Evolutionary conservation across 2,888 invertebrate species (phyloP), one percentile per base, ranked within the genome.

Genomic region (Cantharis rustica): DNA sequence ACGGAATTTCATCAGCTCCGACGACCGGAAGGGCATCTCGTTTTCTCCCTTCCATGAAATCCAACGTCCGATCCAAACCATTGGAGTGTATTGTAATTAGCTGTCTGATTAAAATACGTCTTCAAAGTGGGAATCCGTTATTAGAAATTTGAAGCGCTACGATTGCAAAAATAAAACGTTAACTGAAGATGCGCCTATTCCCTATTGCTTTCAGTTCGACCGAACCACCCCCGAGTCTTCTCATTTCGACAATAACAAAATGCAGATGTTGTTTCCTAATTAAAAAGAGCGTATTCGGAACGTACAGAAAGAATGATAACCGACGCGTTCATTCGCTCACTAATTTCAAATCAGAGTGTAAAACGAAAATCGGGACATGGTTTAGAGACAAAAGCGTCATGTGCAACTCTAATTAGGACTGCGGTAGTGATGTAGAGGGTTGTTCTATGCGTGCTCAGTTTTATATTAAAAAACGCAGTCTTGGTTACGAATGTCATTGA

Each of bases 21-120:
- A 90, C 89, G 88, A 91, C 91, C 90, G 91, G 90, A 91, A 91
- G 89, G 89, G 89, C 90, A 89, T 90, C 89, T 89, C 90, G 88
- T 90, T 90, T 89, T 88, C 82, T 91, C 89, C 90, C 89, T 82
- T 82, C 81, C 81, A 82, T 81, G 76, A 68, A 72, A n/a, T 68
- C 74, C 75, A 76, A 72, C 75, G 80, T 78, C 78, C 76, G 77
- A 69, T 71, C 77, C 80, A 78, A 81, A 83, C 81, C 86, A 82
- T 83, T 87, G 84, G 84, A 86, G 86, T 87, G 85, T 87, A 84
- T 84, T 82, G 85, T 86, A 87, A 87, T 87, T 86, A 87, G 85
- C 85, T 82, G 84, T 84, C 84, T 86, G 86, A 87, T 87, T 87
- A 87, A 87, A 87, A 87, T 86, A 87, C 85, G 86, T 86, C 87